A percentile compares a stretch with the other conserved stretches of the same genome.
These are phyloP conservation scores for Muntiacus muntjak DNA, from an alignment of 2,113 vertebrate genomes.

Conservation along the genomic window DNA sequence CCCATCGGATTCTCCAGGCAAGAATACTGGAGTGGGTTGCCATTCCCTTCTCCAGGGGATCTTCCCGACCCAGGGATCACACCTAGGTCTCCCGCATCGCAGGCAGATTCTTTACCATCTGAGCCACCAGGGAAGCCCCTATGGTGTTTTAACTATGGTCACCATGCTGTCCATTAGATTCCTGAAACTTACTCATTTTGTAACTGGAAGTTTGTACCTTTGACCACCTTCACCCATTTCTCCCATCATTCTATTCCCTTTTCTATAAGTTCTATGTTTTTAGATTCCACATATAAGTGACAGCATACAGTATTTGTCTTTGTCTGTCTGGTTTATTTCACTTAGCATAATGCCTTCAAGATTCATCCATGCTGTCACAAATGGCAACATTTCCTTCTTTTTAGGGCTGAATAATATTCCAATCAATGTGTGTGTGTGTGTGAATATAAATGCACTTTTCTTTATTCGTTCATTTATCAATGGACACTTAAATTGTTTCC, in stretches of 20 bases:
- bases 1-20: neutral
- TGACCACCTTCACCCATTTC: neutral
- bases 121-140: neutral
- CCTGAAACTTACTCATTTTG: neutral
- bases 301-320: neutral
- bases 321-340: neutral
- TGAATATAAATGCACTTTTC: neutral
- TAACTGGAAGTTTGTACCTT: neutral
- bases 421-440: neutral
- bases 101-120: neutral
- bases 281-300: neutral
- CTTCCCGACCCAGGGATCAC: rapidly evolving
- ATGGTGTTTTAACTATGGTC: neutral
- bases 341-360: neutral
- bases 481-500: neutral
- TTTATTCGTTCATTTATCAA: neutral
- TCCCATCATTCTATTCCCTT: neutral
- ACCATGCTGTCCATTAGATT: neutral
- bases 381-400: neutral
- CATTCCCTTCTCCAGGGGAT: neutral
- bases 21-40: neutral
- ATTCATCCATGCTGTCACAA: neutral
- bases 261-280: neutral
- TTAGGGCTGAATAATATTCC: neutral
- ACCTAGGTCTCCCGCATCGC: neutral